Conservation (phyloP, 92 coral and sea anemone genomes). For the Epizoanthus ramosus region DNA sequence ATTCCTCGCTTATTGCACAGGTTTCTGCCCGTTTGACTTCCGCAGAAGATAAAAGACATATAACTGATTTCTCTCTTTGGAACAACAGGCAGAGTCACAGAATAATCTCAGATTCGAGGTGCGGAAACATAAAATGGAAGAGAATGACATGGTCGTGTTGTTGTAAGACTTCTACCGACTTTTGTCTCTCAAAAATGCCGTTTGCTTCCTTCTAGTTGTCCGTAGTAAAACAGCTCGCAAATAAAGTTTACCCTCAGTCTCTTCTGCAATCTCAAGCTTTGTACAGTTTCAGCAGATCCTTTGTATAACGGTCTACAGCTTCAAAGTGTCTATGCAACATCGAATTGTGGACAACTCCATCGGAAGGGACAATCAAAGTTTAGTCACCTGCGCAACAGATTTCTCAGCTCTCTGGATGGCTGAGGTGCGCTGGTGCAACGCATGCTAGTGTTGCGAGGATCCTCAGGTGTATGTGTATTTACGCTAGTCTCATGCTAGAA, state of each 20-base stretch:
- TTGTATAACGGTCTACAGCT: no score
- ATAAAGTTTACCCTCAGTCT: no score
- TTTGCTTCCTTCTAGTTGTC: no score
- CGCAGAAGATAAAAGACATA: not conserved
- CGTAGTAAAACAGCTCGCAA: no score
- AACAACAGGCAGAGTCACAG: not conserved
- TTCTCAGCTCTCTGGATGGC: not conserved
- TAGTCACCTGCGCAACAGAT: not conserved
- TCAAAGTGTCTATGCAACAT: not conserved
- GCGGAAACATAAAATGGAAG: not conserved
- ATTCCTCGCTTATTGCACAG: not conserved
- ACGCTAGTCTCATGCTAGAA: constrained; percentile 34
- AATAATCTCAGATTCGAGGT: not conserved
- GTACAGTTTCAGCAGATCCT: no score
- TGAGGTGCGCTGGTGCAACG: constrained; percentile 13
- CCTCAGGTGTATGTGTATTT: constrained; percentile 36
- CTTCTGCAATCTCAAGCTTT: no score
- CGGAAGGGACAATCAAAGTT: not conserved
- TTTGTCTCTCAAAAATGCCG: no score
- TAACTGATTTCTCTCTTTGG: not conserved
- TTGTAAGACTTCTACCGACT: no score
- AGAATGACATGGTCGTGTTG: no score
- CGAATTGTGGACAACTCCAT: not conserved
- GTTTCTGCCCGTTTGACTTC: not conserved
- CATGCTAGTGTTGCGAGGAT: constrained; percentile 10